phyloP scores from a whole-genome alignment of 2,797 vertebrate genomes.

The Sebastes flavidus region DNA sequence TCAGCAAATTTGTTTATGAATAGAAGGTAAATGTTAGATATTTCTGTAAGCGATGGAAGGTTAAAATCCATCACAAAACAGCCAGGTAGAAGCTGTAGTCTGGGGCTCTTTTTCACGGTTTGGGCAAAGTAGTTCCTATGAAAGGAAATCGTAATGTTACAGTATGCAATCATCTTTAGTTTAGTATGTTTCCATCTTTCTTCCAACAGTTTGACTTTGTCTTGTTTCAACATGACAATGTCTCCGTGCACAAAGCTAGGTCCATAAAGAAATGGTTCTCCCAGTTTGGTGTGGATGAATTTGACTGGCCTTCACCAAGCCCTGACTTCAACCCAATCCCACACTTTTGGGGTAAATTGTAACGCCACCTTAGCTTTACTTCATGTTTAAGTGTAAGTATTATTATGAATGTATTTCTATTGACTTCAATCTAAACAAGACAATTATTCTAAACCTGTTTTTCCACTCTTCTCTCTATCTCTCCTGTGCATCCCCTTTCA shows the following conservation, averaged over 20 bases:
- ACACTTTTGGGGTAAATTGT: neutral
- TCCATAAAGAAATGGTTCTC: neutral
- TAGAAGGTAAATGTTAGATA: slow-evolving; percentile 39
- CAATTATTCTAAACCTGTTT: too few species aligned
- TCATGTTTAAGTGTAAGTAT: too few species aligned
- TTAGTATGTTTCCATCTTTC: neutral
- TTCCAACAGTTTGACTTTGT: neutral
- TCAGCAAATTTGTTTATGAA: slow-evolving; percentile 59
- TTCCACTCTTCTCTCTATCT: rapidly evolving
- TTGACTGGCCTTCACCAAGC: neutral
- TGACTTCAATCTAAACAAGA: too few species aligned
- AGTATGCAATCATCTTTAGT: neutral
- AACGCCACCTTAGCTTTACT: neutral
- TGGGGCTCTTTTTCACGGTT: neutral
- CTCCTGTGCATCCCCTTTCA: neutral
- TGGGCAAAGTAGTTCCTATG: neutral
- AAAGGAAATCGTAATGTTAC: neutral
- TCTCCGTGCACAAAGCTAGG: neutral
- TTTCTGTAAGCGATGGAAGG: slow-evolving; percentile 6
- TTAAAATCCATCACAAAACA: neutral
- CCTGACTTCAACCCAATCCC: neutral
- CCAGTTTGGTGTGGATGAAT: neutral
- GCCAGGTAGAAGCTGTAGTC: neutral
- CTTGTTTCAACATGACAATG: neutral
- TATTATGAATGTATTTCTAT: too few species aligned